Evolutionary conservation across 2,888 invertebrate species (phyloP).

Genomic region (Coelinius sp.): DNA sequence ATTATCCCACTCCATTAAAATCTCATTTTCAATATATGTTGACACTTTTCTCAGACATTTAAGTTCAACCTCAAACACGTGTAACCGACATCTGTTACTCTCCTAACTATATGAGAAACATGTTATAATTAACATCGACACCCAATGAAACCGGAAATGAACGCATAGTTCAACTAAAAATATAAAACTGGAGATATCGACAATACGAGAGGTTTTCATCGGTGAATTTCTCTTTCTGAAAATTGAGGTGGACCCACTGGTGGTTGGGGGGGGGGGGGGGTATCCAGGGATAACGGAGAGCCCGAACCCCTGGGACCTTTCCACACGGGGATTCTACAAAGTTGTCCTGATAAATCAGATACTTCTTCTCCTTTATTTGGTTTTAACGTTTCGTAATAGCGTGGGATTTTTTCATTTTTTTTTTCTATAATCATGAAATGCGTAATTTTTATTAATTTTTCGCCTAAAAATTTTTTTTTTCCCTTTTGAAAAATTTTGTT

Average conservation of each 20-base stretch:
- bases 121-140: slow-evolving; percentile 64
- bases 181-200: neutral
- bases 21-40: neutral
- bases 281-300: slow-evolving; percentile 35
- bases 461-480: no score
- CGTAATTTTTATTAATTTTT: no score
- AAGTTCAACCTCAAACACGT: neutral
- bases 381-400: slow-evolving; percentile 13
- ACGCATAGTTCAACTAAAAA: slow-evolving; percentile 9
- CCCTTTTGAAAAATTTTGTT: no score
- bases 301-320: slow-evolving; percentile 32
- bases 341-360: slow-evolving; percentile 31
- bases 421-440: no score
- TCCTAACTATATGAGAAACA: slow-evolving; percentile 60
- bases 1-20: neutral
- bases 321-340: slow-evolving; percentile 25
- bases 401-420: slow-evolving; percentile 18
- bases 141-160: slow-evolving; percentile 50
- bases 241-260: slow-evolving; percentile 31
- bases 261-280: no score
- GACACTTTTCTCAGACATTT: slow-evolving; percentile 20
- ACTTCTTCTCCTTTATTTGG: neutral
- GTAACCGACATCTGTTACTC: slow-evolving; percentile 16
- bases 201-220: neutral
- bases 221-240: slow-evolving; percentile 1